Base-by-base conservation (phyloP, 2,113 vertebrate species). In the Spheniscus mendiculus region DNA sequence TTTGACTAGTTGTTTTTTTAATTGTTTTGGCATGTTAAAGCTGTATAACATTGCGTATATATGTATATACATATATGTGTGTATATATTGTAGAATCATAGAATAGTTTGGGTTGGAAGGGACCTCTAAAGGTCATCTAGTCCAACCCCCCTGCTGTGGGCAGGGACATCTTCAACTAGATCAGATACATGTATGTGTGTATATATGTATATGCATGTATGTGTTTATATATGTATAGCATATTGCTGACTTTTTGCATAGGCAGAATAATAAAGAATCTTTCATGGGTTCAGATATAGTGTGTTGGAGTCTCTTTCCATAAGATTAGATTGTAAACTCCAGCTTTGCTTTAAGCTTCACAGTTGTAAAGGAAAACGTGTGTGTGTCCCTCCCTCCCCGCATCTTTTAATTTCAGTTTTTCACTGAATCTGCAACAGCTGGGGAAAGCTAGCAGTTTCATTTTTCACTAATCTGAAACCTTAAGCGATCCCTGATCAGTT, bases 361-460 rank as follows among this genome's bases (percentile, higher is more conserved):
- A 25, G 44, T 7, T 40, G 18, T 81, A 25, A 70, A 81, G 29
- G 11, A 71, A 47, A 53, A n/a, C 0, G 0, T 14, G 3, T 59
- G 26, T 89, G 6, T 21, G 10, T 56, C 30, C 32, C 12, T 55
- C 30, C 17, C 8, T 65, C 30, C 45, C 27, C 12, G 9, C 30
- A 26, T 63, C 44, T 85, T 73, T 77, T 73, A 18, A 22, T 62
- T 85, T 56, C 4, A 15, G 1, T 11, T 78, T 82, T 87, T 78
- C 45, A 65, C 17, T 44, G 25, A 32, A 30, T 66, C 45, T 82
- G 21, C 30, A 29, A 1, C 3, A 5, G 55, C 22, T 90, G 15
- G 32, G 30, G 34, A 58, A 26, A 47, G 79, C 23, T 58, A 3
- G 15, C 13, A 21, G 38, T 69, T 93, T 52, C 11, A 12, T 42